Base-by-base conservation (phyloP, 2,113 vertebrate genomes). In the Chinchilla lanigera region DNA sequence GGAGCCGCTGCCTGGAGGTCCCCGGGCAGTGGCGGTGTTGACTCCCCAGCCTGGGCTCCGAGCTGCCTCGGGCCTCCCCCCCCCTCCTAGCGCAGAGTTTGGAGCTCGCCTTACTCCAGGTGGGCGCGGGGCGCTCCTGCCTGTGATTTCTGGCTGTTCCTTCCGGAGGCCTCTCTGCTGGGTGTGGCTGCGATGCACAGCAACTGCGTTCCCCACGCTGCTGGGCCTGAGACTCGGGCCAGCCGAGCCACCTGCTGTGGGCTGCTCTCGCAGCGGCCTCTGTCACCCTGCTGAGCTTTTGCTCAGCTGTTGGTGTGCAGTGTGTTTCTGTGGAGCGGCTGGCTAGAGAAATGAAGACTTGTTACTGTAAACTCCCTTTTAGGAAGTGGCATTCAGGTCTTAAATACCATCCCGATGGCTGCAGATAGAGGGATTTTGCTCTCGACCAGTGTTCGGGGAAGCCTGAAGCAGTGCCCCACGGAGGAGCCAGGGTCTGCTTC, bases 241-340 rank as follows among this genome's bases (percentile, higher is more conserved):
- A 61, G 35, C 4, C 24, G 73, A 7, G 1, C 14, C 2, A 17
- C 0, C 0, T 16, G 33, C 26, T 35, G 22, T 16, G 24, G 61
- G 26, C 19, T 17, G 6, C 38, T 52, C 50, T 9, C 6, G 9
- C 0, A 16, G 5, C 3, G 38, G 7, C 17, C 38, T 63, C 3
- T 17, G 41, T 33, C 24, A 4, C 33, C 3, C 41, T 19, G 41
- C 47, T 7, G 8, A 12, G 47, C 44, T 63, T 24, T 44, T 12
- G 11, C 71, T 67, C 67, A 90, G 44, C 75, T 52, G 35, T 69
- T 41, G 24, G 9, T 87, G 65, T 16, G 2, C 13, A 80, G 60
- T 24, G 52, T 22, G 20, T 54, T n/a, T 89, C 41, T 84, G 58
- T 78, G 67, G 83, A 58, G 24, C 35, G 61, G 52, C 65, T 63